Base-by-base conservation (phyloP, 2,113 vertebrate genomes). In the Elachura formosa region DNA sequence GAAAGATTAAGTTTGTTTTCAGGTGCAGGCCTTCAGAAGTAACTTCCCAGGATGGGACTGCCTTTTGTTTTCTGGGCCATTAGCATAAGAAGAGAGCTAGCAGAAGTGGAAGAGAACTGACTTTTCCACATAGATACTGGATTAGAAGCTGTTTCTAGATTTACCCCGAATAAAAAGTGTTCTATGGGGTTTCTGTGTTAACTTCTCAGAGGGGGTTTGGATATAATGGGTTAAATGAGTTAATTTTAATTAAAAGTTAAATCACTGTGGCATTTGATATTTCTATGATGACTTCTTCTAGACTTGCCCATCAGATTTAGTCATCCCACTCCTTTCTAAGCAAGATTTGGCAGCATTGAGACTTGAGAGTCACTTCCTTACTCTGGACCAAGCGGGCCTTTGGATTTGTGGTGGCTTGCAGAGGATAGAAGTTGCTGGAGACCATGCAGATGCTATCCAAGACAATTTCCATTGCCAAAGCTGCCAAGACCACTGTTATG, bases 381-480 rank as follows among this genome's bases (percentile, higher is more conserved):
- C 71, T 80, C 82, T 33, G 96, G 97, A 98, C 97, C 97, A 98
- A 96, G 97, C 5, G 34, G 74, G 86, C 92, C 96, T 97, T 94
- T 93, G 94, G 84, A 62, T 84, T 81, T 43, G 4, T 36, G 67
- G 85, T 84, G 51, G 92, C 84, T 95, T 82, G 96, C 78, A 4
- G 91, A 92, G 92, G 62, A 31, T 1, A 49, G 73, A 73, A 68
- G 55, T 29, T 82, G 55, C 71, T 63, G 74, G 95, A 96, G 84
- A 90, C 87, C 81, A 2, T 40, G 16, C 86, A 86, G 94, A 69
- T 81, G 74, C 58, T 54, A 4, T 66, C 51, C 9, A 18, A 94
- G 88, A 94, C 29, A 8, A 45, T 85, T 66, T 43, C 25, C 10
- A 3, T 88, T 92, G 54, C 91, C 96, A 94, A 61, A 96, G 89